Conservation (phyloP, 2,797 vertebrate species). For the Poeciliopsis paucimaculata region DNA sequence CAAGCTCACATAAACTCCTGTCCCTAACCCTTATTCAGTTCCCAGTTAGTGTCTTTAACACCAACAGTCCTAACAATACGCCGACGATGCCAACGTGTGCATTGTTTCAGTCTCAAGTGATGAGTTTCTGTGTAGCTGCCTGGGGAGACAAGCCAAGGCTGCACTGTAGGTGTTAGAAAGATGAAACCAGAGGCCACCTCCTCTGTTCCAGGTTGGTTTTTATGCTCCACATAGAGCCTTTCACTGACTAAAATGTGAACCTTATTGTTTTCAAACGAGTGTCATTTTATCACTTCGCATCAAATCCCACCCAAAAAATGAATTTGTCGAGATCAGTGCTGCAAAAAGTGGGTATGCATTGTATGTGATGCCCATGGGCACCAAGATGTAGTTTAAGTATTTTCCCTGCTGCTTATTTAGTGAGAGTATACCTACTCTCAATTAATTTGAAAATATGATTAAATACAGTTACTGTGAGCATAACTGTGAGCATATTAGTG, state of each 20-base stretch:
- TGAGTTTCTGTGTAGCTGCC: not conserved
- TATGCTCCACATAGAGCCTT: not conserved
- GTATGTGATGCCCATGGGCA: too few relatives aligned
- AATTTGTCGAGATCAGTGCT: not conserved
- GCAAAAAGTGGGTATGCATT: too few relatives aligned
- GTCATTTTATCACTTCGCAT: conserved; percentile 3
- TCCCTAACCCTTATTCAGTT: not conserved
- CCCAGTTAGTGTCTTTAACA: not conserved
- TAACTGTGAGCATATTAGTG: too few relatives aligned
- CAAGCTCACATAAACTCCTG: not conserved
- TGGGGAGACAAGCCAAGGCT: not conserved
- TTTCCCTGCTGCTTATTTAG: too few relatives aligned
- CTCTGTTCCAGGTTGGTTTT: not conserved
- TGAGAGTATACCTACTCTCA: too few relatives aligned
- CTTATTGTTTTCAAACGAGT: not conserved
- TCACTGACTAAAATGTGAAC: not conserved
- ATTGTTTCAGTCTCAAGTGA: not conserved
- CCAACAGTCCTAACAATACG: not conserved
- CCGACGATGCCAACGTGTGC: not conserved
- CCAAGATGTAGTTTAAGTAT: too few relatives aligned
- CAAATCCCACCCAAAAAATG: not conserved
- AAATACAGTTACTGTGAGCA: too few relatives aligned
- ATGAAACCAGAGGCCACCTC: not conserved
- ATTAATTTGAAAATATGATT: too few relatives aligned
- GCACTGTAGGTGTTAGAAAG: not conserved